Evolutionary conservation across 2,113 vertebrate genomes (phyloP), one percentile per base, ranked within the genome.

Genomic region (Chlamydotis undulata): DNA sequence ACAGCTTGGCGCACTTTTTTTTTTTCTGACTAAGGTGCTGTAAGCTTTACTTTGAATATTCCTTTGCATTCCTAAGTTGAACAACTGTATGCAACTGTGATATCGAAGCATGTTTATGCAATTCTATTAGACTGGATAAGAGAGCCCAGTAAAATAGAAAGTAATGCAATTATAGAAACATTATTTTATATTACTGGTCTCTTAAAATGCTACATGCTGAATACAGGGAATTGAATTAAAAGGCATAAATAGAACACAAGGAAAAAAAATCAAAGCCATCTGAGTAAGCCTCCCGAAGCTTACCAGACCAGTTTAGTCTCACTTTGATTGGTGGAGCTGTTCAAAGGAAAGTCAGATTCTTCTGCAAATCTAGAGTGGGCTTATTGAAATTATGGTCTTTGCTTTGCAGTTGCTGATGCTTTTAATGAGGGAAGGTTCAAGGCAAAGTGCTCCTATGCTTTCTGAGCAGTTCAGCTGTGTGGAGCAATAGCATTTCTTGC

Each of bases 171-270:
- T 95, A 89, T 9, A 90, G 76, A 82, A 92, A 95, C 56, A 69
- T 88, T 92, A 89, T 68, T 94, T 77, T 90, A 19, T 65, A 75
- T 65, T 83, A 73, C 9, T 76, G 29, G 47, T 92, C 21, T 89
- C 43, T 81, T 93, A 92, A 89, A 90, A 94, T 92, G 79, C 81
- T 95, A 60, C 41, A 57, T 63, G 60, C 35, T 85, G 26, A 96
- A 94, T 73, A 90, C 18, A 90, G 57, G 35, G 70, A 97, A 97
- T 87, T 94, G 26, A 94, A 94, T 97, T 91, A 96, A 96, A 96
- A 88, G n/a, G 29, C 64, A 83, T 92, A 95, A 97, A 92, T 64
- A 97, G 87, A 94, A 93, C 8, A 47, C 41, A 91, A 88, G 49
- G 13, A 91, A 65, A 94, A 91, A 33, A 95, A 68, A 25, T 75